Evolutionary conservation across 2,113 vertebrate genomes (phyloP), one percentile per base, ranked within the genome.

Genomic region (Pseudonaja textilis): DNA sequence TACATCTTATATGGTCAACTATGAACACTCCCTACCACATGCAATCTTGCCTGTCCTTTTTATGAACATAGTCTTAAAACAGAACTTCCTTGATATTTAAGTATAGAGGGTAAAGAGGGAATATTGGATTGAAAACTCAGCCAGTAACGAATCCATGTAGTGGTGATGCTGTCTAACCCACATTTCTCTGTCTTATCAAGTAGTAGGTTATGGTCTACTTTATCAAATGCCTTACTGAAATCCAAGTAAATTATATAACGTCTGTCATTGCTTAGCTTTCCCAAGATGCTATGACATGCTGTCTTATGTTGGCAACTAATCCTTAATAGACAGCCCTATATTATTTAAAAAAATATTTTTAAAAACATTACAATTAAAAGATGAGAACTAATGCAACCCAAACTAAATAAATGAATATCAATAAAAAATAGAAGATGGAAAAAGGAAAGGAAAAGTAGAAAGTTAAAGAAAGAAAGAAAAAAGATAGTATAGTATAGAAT

Each of bases 291-390:
- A 69, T 69, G 29, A 69, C 64, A 14, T 69, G 29, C 12, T n/a
- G 12, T 34, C 12, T 69, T 69, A 96, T 95, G 92, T 74, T 56
- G 95, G 93, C 2, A 29, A 86, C 0, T 11, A 93, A 95, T 92
- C 61, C 55, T 94, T 95, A 95, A 85, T 89, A 74, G 93, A 94
- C 89, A 94, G 39, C 95, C 92, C 4, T 92, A 29, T 0, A 85
- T 0, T 86, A 54, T 29, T 69, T 26, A 59, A 59, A 59, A 59
- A 59, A 26, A 59, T 26, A 59, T 59, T 26, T 59, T 26, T 10
- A 59, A 59, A 55, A 55, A 55, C 23, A 25, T 59, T 59, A 26
- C 57, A 25, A 59, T 59, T 59, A 59, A 59, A 59, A 59, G 23
- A 59, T 26, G 9, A 26, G 22, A 57, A 57, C 56, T 57, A 57